Evolutionary conservation across 1,140 invertebrate genomes (phyloP), one percentile per base, ranked within the genome.

Genomic region (Whitmania pigra): DNA sequence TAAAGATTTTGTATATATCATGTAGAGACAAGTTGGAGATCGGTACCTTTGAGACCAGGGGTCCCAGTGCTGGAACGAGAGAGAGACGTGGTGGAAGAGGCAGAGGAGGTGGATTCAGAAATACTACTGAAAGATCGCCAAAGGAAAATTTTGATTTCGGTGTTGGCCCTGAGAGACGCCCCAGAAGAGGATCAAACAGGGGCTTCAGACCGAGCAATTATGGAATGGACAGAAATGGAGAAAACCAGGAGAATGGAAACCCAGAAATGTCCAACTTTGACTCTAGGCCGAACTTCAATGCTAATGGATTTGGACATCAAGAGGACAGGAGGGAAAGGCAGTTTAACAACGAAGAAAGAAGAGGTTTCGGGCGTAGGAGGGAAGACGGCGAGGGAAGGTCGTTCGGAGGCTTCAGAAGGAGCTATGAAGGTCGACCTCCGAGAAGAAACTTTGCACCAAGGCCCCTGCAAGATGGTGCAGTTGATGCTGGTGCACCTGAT

Each of bases 1-100:
- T 49, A 17, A 7, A 49, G 43, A 11, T 49, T 17, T 49, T 49
- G 2, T 36, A 36, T 36, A 49, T 49, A 49, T 49, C 13, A 11
- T n/a, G 18, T 18, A 63, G 57, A 25, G 57, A 31, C 29, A 63
- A 63, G 29, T 63, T 63, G 29, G 57, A 63, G 29, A 63, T 63
- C 22, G 57, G 57, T 25, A 63, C 57, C 2, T 63, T 63, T 63
- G 57, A 63, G 29, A 63, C 22, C 29, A 22, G 22, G 11, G 57
- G 57, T 13, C 22, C 22, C 29, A 25, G 22, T 63, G 57, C 22
- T 22, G 22, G 22, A 63, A 22, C 57, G 22, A 22, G 29, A 63
- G 57, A 63, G 29, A 63, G 57, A 63, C 22, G 57, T 25, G 57
- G 57, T 1, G 57, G 57, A 63, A 63, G 57, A 63, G 57, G 57